Conservation (phyloP, 2,797 vertebrate genomes). For the Characodon lateralis region DNA sequence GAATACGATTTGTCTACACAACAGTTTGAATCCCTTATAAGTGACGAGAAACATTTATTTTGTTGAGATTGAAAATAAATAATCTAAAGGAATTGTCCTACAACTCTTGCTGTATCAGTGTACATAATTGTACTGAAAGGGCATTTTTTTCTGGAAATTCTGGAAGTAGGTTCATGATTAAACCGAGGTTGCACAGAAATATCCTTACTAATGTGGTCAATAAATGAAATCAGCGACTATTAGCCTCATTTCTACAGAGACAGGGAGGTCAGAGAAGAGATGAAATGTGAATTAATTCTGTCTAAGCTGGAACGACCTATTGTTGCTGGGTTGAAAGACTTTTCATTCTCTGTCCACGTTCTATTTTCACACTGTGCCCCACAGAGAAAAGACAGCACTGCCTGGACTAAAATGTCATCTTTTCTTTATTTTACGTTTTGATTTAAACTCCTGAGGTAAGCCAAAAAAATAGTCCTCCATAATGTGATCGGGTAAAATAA, state of each 20-base stretch:
- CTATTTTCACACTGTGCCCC: constrained; percentile 80
- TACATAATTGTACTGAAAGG: constrained; percentile 32
- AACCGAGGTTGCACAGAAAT: constrained; percentile 42
- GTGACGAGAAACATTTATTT: not conserved
- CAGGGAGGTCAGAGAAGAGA: constrained; percentile 80
- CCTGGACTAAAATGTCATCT: constrained; percentile 77
- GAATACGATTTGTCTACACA: not conserved
- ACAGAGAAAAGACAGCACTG: constrained; percentile 60
- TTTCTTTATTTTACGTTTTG: constrained; percentile 58
- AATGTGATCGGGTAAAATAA: not conserved
- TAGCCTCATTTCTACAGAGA: constrained; percentile 84
- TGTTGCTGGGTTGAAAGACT: constrained; percentile 82
- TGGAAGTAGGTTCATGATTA: constrained; percentile 15
- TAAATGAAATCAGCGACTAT: constrained; percentile 89
- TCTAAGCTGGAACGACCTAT: constrained; percentile 84
- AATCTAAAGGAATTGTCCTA: not conserved
- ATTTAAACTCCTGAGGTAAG: constrained; percentile 19
- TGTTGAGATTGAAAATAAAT: constrained; percentile 1
- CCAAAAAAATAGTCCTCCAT: constrained; percentile 14
- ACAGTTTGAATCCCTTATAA: not conserved
- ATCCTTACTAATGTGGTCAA: constrained; percentile 67
- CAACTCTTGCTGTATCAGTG: not conserved
- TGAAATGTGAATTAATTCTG: constrained; percentile 81
- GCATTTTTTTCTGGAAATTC: constrained; percentile 13
- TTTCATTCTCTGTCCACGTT: constrained; percentile 74